These are phyloP conservation scores for Nesidiocoris tenuis DNA, from an alignment of 2,888 invertebrate genomes.

Conservation along the genomic window DNA sequence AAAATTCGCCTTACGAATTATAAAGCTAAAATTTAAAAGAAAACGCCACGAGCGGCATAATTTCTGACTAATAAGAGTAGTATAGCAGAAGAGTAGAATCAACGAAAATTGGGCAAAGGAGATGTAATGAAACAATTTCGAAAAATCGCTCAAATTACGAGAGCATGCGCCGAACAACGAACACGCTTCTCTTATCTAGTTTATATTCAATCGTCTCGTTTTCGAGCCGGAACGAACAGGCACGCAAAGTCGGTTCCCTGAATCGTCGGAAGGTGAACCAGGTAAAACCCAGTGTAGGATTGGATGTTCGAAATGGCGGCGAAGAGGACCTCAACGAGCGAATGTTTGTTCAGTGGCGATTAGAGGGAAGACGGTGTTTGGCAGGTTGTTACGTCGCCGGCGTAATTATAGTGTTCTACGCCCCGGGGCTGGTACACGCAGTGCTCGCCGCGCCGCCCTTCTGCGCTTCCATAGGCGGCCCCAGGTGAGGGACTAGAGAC, in stretches of 20 bases:
- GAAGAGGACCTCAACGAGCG: conserved; percentile 23
- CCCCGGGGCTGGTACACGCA: conserved; percentile 11
- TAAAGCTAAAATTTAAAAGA: too few relatives aligned
- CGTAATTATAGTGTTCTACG: conserved; percentile 41
- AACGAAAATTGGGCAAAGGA: too few relatives aligned
- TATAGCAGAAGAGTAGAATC: too few relatives aligned
- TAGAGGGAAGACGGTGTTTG: conserved; percentile 42
- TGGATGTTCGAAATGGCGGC: background rate
- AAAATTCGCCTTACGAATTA: too few relatives aligned
- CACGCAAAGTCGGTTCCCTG: background rate
- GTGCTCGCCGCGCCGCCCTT: conserved; percentile 21
- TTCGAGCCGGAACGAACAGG: background rate
- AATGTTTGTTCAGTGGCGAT: conserved; percentile 43
- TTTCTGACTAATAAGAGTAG: too few relatives aligned
- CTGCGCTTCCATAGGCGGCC: background rate
- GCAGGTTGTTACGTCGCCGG: conserved; percentile 42
- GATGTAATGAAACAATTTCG: too few relatives aligned
- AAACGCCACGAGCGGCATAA: too few relatives aligned
- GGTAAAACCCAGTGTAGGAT: background rate
- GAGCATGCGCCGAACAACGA: too few relatives aligned
- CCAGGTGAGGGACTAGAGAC: background rate
- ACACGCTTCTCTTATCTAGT: too few relatives aligned
- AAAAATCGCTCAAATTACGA: too few relatives aligned
- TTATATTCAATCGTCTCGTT: too few relatives aligned
- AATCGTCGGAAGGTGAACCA: background rate